phyloP scores from a whole-genome alignment of 2,888 invertebrate genomes.

The Oligia latruncula region DNA sequence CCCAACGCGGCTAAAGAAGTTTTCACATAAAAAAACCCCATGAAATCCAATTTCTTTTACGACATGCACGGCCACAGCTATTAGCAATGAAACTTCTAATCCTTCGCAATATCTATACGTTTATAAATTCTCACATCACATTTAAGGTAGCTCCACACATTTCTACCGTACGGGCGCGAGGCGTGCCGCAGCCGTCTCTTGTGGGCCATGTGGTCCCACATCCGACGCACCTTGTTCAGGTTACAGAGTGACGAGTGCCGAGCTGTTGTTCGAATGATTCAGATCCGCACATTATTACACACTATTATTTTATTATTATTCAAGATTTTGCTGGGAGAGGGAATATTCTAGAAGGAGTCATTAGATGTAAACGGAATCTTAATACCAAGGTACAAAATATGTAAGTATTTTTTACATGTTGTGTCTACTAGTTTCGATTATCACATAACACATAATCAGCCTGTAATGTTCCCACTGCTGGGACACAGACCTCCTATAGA shows the following conservation, averaged over 20 bases:
- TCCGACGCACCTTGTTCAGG: conserved; percentile 84
- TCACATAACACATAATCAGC: no score
- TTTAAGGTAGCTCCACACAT: conserved; percentile 68
- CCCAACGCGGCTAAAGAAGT: no score
- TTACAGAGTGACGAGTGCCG: conserved; percentile 74
- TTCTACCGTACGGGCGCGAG: conserved; percentile 79
- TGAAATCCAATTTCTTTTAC: no score
- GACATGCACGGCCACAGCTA: no score
- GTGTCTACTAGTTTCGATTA: not conserved
- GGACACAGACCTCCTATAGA: no score
- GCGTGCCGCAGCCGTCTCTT: conserved; percentile 88
- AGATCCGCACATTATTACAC: conserved; percentile 55
- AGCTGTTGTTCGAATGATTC: conserved; percentile 60
- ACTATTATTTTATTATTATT: conserved; percentile 1
- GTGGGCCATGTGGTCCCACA: conserved; percentile 87
- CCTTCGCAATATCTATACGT: not conserved
- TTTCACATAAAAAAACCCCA: no score
- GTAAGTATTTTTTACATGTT: not conserved
- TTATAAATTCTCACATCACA: not conserved
- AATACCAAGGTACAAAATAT: not conserved
- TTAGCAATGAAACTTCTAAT: no score
- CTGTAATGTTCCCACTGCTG: no score
- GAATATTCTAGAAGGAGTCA: not conserved
- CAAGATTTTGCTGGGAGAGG: not conserved
- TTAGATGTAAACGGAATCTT: not conserved